A percentile compares a stretch with the other conserved stretches of the same genome.
Evolutionary conservation across 1,140 invertebrate genomes (phyloP).

Genomic region (Cydia pomonella): DNA sequence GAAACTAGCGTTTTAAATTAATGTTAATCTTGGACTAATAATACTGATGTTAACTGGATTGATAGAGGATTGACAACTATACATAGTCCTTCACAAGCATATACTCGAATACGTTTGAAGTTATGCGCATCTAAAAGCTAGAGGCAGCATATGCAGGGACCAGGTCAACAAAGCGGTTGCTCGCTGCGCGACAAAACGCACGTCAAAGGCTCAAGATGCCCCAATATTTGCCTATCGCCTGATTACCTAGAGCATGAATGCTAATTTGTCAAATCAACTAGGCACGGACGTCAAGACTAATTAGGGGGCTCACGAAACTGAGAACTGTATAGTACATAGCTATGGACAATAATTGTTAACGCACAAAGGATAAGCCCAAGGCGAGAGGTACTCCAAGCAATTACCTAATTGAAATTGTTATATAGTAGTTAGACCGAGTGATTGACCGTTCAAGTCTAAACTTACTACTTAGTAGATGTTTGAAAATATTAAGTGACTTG

Average conservation of each 20-base stretch:
- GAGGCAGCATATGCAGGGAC: background rate
- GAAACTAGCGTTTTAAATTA: no score
- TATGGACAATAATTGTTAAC: constrained; percentile 2
- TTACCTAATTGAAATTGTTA: background rate
- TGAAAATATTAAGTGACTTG: background rate
- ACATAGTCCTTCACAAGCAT: no score
- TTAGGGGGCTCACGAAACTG: background rate
- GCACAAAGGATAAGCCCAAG: constrained; percentile 4
- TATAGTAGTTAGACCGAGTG: background rate
- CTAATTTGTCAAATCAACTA: constrained; percentile 21
- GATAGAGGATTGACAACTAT: no score
- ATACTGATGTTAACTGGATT: no score
- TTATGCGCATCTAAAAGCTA: background rate
- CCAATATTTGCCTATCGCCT: background rate
- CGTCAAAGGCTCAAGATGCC: constrained; percentile 22
- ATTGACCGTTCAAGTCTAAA: background rate
- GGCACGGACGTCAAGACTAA: background rate
- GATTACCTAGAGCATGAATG: constrained; percentile 19
- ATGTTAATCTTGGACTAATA: no score
- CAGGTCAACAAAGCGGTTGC: background rate
- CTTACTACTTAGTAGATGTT: background rate
- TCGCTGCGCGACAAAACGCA: background rate
- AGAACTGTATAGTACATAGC: background rate
- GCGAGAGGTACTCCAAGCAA: background rate
- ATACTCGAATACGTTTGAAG: no score